Evolutionary conservation across 2,113 vertebrate genomes (phyloP), one percentile per base, ranked within the genome.

Genomic region (Myotis davidii): DNA sequence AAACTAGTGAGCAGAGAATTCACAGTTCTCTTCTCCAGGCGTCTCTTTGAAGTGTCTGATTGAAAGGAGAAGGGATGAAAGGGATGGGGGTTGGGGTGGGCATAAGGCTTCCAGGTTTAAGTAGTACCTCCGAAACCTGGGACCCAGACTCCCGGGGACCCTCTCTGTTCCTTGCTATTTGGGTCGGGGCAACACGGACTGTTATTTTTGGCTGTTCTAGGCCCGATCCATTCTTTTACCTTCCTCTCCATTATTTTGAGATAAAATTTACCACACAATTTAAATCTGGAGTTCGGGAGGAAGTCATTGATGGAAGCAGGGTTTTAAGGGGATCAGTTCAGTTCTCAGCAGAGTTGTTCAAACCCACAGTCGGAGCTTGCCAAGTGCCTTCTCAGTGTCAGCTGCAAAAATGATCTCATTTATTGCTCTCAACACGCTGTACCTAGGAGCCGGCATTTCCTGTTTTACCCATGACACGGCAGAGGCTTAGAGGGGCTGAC

Each of bases 21-120:
- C 96, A 52, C 95, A 96, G 96, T 85, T 93, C 94, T 76, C 77
- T 74, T 97, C 98, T 98, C 96, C 34, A 1, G 97, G 95, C 84
- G 50, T 87, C 96, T 95, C 96, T 93, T 97, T 97, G 98, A 98
- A 98, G 97, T 91, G 76, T 85, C 83, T 97, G 97, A 98, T 98
- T 97, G 97, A 97, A 97, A 97, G 96, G 70, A 91, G 93, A 90
- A 45, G 45, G 73, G 64, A 65, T 64, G 52, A 32, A 72, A 86
- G 59, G 79, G 29, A 3, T 32, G 25, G 10, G 72, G 27, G 5
- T 0, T 42, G 11, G 4, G 45, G 54, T n/a, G 54, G 91, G 94
- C 64, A 48, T 70, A n/a, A 65, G 64, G 85, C 72, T 81, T 85
- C 84, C 32, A 42, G 93, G 72, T 77, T 85, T 91, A 91, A 89